These are phyloP conservation scores for Zygothrica quintamaculata DNA, from an alignment of 2,888 invertebrate genomes.

Conservation along the genomic window DNA sequence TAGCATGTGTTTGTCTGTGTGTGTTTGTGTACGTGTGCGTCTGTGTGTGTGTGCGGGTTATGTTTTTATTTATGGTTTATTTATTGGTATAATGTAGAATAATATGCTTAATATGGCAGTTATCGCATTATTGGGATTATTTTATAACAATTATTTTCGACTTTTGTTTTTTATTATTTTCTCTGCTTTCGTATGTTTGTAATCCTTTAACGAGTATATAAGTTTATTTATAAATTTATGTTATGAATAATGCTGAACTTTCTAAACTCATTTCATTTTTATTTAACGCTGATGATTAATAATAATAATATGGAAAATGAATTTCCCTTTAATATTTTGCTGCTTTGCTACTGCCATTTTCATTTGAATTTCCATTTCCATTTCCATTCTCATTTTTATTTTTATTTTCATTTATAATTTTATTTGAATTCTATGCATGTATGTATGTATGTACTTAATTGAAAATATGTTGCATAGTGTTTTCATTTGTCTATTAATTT, in stretches of 20 bases:
- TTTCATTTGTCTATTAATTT: conserved; percentile 7
- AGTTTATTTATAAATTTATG: conserved; percentile 35
- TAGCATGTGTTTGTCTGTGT: background rate
- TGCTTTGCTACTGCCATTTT: no score
- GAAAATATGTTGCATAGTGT: conserved; percentile 37
- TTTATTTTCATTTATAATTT: conserved; percentile 14
- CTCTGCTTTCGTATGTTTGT: conserved; percentile 14
- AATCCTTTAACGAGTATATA: background rate
- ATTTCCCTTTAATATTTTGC: conserved; percentile 13
- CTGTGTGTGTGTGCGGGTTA: conserved; percentile 17
- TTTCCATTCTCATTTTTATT: conserved; percentile 17
- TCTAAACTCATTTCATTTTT: conserved; percentile 3
- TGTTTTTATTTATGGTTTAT: conserved; percentile 19
- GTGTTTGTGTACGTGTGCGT: conserved; percentile 16
- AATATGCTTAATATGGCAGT: conserved; percentile 16
- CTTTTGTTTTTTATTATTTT: conserved; percentile 5
- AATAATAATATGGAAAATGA: conserved; percentile 43
- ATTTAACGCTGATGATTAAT: conserved; percentile 36
- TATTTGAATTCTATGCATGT: conserved; percentile 11
- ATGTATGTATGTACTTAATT: conserved; percentile 19
- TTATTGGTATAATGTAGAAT: conserved; percentile 32
- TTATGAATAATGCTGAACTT: conserved; percentile 40
- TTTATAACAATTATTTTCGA: conserved; percentile 30
- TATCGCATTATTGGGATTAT: conserved; percentile 25
- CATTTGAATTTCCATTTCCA: conserved; percentile 16